Percentiles rank a stretch among this genome's conserved stretches.
phyloP scores from a whole-genome alignment of 2,888 invertebrate species.

The Drosophila borborema region DNA sequence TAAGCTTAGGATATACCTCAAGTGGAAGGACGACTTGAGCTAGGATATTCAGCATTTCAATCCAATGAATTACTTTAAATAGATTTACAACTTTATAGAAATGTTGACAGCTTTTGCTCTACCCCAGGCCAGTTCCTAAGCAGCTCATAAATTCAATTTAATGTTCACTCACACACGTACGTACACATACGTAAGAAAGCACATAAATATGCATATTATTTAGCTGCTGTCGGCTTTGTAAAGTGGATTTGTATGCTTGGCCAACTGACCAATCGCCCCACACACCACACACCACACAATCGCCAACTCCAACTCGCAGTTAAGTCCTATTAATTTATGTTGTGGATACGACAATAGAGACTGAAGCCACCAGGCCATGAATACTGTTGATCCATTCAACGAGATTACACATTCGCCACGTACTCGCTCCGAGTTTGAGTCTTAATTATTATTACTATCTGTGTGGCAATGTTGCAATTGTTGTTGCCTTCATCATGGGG shows the following conservation, averaged over 20 bases:
- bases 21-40: background rate
- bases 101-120: conserved; percentile 7
- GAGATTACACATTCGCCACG: conserved; percentile 71
- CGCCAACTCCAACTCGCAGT: conserved; percentile 1
- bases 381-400: conserved; percentile 64
- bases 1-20: background rate
- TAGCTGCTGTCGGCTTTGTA: conserved; percentile 58
- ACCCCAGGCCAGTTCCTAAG: background rate
- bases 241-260: conserved; percentile 59
- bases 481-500: conserved; percentile 36
- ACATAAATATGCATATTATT: conserved; percentile 70
- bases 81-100: conserved; percentile 11
- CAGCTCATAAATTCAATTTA: conserved; percentile 55
- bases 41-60: too few relatives aligned
- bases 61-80: conserved; percentile 2
- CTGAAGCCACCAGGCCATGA: conserved; percentile 42
- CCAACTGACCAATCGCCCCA: conserved; percentile 36
- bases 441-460: conserved; percentile 19
- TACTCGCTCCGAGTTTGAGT: background rate
- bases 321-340: conserved; percentile 67
- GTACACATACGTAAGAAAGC: background rate
- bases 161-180: conserved; percentile 1
- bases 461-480: background rate
- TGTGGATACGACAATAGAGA: conserved; percentile 54
- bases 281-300: background rate